These are phyloP conservation scores for Albula glossodonta DNA, from an alignment of 2,113 vertebrate species.

Conservation along the genomic window DNA sequence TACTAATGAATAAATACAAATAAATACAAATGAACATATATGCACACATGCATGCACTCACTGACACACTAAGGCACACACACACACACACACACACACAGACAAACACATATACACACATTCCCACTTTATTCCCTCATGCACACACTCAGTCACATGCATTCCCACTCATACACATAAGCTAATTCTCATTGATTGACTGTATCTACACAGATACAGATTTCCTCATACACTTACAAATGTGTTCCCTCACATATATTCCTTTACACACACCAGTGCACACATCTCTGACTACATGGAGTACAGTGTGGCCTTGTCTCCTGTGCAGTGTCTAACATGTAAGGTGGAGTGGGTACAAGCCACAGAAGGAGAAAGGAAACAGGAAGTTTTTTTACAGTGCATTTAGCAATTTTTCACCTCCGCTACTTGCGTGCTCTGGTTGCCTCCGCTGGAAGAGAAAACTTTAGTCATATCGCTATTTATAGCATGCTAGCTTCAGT, in stretches of 20 bases:
- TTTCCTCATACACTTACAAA: constrained; percentile 18
- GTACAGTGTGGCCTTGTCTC: neutral
- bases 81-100: neutral
- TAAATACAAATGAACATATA: neutral
- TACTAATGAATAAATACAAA: too few species aligned
- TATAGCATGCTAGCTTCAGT: constrained; percentile 42
- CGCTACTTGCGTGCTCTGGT: neutral
- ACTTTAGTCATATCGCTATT: constrained; percentile 42
- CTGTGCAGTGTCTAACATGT: too few species aligned
- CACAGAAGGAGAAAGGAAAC: constrained; percentile 1
- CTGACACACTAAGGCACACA: neutral
- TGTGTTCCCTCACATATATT: constrained; percentile 19
- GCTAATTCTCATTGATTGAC: too few species aligned
- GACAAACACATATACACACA: neutral
- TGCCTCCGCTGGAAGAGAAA: constrained; percentile 46
- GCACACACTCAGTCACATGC: neutral
- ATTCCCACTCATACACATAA: neutral
- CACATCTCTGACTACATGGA: constrained; percentile 9
- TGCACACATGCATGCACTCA: neutral
- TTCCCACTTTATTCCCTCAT: neutral
- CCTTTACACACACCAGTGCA: constrained; percentile 10
- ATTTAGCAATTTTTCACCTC: constrained; percentile 46
- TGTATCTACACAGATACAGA: neutral
- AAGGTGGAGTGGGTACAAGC: neutral
- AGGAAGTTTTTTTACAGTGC: constrained; percentile 39